Percentiles rank a stretch among this genome's conserved stretches.
Conservation (phyloP, 2,113 vertebrate genomes). For the Melanerpes formicivorus region DNA sequence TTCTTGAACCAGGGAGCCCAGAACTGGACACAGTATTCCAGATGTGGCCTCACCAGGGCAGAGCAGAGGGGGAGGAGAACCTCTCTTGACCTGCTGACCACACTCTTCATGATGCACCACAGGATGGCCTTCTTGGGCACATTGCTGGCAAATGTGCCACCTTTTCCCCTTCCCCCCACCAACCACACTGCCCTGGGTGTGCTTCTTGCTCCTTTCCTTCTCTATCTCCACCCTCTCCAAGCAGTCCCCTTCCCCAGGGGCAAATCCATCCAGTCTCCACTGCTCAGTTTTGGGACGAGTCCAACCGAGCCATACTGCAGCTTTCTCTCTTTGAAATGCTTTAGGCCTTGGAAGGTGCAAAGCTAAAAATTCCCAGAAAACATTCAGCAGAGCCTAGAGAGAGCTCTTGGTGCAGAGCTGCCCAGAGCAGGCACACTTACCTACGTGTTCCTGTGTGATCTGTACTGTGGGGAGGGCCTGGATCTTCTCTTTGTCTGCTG, state of each 20-base stretch:
- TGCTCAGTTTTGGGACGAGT: neutral
- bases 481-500: conserved; percentile 94
- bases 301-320: neutral
- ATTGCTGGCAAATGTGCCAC: too few species aligned
- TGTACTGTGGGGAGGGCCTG: conserved; percentile 91
- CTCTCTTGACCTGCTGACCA: too few species aligned
- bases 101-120: too few species aligned
- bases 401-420: neutral
- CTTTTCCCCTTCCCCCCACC: neutral
- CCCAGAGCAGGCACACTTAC: conserved; percentile 64
- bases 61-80: too few species aligned
- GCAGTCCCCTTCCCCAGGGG: neutral
- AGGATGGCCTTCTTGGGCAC: too few species aligned
- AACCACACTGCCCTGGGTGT: accelerated
- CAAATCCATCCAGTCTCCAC: neutral
- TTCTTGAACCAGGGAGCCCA: too few species aligned
- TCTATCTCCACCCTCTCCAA: neutral
- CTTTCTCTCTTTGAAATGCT: neutral
- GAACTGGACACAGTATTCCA: too few species aligned
- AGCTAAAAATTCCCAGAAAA: neutral
- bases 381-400: neutral
- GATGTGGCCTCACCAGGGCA: too few species aligned
- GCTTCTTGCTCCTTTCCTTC: neutral
- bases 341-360: neutral
- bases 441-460: conserved; percentile 93